Evolutionary conservation across 2,888 invertebrate genomes (phyloP).

Genomic region (Ptychoptera contaminata): DNA sequence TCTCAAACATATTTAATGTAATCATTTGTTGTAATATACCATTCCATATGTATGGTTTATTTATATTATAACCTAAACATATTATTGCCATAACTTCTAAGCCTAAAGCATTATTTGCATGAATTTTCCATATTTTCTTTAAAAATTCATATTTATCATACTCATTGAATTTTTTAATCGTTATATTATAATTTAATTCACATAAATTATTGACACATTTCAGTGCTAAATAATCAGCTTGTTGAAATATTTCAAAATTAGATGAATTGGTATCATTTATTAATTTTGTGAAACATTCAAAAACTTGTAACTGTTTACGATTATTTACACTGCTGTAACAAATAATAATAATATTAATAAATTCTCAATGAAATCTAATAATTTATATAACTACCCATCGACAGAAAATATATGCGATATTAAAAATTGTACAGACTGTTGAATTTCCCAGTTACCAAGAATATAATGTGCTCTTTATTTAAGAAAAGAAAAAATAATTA

Average conservation of each 20-base stretch:
- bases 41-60: constrained; percentile 28
- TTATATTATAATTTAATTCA: constrained; percentile 26
- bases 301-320: constrained; percentile 26
- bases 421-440: constrained; percentile 23
- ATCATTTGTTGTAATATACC: constrained; percentile 30
- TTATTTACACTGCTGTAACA: constrained; percentile 15
- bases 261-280: constrained; percentile 19
- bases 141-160: constrained; percentile 27
- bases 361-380: not conserved
- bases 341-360: not conserved
- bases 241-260: constrained; percentile 21
- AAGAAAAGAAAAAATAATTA: constrained; percentile 1
- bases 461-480: constrained; percentile 29
- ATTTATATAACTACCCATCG: constrained; percentile 20
- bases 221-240: constrained; percentile 24
- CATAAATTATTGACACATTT: constrained; percentile 29
- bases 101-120: constrained; percentile 22
- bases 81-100: constrained; percentile 27
- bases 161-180: constrained; percentile 26
- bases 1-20: constrained; percentile 22
- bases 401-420: constrained; percentile 11
- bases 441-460: constrained; percentile 25
- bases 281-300: constrained; percentile 28
- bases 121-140: constrained; percentile 27
- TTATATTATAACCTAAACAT: constrained; percentile 27